Evolutionary conservation across 2,888 invertebrate genomes (phyloP).

Genomic region (Stenolophus ochropezus): DNA sequence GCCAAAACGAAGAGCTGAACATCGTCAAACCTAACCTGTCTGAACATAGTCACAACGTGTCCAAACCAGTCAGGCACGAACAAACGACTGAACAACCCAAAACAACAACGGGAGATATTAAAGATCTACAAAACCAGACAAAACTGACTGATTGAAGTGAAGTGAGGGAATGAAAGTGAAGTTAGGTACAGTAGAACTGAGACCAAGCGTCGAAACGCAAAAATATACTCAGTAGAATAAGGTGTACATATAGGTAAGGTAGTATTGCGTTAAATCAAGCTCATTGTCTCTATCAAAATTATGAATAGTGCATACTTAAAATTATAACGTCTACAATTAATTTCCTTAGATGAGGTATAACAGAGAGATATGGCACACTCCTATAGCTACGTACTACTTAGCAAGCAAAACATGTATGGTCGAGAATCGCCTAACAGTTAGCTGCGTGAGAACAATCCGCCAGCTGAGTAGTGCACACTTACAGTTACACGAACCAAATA

Average conservation of each 20-base stretch:
- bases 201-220: background rate
- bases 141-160: background rate
- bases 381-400: too few species aligned
- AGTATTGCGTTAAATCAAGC: background rate
- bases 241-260: constrained; percentile 1
- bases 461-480: too few species aligned
- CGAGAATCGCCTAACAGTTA: too few species aligned
- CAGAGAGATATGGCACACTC: too few species aligned
- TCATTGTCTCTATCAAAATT: background rate
- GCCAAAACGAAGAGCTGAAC: constrained; percentile 44
- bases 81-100: background rate
- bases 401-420: too few species aligned
- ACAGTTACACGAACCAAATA: too few species aligned
- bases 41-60: background rate
- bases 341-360: too few species aligned
- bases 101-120: background rate
- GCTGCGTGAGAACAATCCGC: too few species aligned
- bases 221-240: constrained; percentile 14
- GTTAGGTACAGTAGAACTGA: background rate
- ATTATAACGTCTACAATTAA: background rate
- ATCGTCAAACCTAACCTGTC: constrained; percentile 39
- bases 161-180: background rate
- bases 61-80: background rate
- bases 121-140: background rate
- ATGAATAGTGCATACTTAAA: background rate